These are phyloP conservation scores for Micrasema minimum DNA, from an alignment of 1,140 invertebrate species.

Conservation along the genomic window DNA sequence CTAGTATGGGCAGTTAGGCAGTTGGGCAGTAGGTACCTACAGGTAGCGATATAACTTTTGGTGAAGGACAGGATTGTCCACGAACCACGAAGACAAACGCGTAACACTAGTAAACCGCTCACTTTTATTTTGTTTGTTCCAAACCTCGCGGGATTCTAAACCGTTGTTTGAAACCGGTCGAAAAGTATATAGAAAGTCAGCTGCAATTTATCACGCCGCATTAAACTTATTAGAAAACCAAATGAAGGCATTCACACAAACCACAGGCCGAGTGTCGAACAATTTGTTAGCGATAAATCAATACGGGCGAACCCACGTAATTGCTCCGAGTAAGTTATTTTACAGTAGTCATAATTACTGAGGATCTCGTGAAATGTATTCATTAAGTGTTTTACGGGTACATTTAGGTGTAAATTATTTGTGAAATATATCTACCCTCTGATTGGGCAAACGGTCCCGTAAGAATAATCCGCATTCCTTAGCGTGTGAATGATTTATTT, in stretches of 20 bases:
- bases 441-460: no score
- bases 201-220: constrained; percentile 37
- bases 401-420: neutral
- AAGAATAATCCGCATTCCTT: no score
- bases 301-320: constrained; percentile 38
- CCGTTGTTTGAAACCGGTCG: constrained; percentile 37
- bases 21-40: no score
- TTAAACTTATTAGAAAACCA: constrained; percentile 44
- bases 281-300: constrained; percentile 49
- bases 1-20: no score
- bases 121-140: constrained; percentile 28
- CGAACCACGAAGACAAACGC: neutral
- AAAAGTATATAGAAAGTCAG: constrained; percentile 29
- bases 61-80: no score
- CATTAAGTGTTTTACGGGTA: constrained; percentile 36
- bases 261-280: constrained; percentile 39
- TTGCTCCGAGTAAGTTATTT: constrained; percentile 46
- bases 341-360: constrained; percentile 44
- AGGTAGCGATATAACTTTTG: no score
- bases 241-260: constrained; percentile 43
- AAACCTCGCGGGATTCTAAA: constrained; percentile 14
- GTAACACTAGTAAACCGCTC: constrained; percentile 27
- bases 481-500: no score
- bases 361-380: constrained; percentile 27
- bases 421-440: no score